These are phyloP conservation scores for Ciconia nigra DNA, from an alignment of 2,797 vertebrate genomes.

Conservation along the genomic window DNA sequence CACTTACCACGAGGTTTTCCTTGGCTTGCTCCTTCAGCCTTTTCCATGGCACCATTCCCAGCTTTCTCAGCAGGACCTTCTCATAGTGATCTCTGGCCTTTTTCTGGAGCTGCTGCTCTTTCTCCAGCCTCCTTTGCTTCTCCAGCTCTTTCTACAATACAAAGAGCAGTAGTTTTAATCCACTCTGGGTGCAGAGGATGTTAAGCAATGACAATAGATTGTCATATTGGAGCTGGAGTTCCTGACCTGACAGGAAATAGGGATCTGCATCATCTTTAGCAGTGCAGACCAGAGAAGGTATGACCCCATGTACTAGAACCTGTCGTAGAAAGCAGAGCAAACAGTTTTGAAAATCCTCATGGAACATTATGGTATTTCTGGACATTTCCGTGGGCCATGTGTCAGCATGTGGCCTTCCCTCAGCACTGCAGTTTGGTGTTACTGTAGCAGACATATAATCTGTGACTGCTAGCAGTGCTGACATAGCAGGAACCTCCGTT, in stretches of 20 bases:
- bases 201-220: not conserved
- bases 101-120: slow-evolving; percentile 76
- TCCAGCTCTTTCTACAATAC: slow-evolving; percentile 84
- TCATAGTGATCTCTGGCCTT: slow-evolving; percentile 81
- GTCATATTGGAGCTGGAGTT: not conserved
- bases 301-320: not conserved
- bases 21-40: slow-evolving; percentile 76
- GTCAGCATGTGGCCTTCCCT: not conserved
- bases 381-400: not conserved
- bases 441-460: not conserved
- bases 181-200: not conserved
- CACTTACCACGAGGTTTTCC: slow-evolving; percentile 76
- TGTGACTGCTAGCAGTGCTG: not conserved
- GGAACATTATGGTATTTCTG: not conserved
- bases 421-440: not conserved
- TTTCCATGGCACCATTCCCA: slow-evolving; percentile 89
- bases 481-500: not conserved
- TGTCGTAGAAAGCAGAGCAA: not conserved
- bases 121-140: slow-evolving; percentile 79
- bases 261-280: not conserved
- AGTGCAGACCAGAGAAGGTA: not conserved
- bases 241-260: not conserved
- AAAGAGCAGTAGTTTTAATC: not conserved
- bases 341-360: not conserved
- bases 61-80: slow-evolving; percentile 74